These are phyloP conservation scores for Diarsia rubi DNA, from an alignment of 2,888 invertebrate genomes.

Conservation along the genomic window DNA sequence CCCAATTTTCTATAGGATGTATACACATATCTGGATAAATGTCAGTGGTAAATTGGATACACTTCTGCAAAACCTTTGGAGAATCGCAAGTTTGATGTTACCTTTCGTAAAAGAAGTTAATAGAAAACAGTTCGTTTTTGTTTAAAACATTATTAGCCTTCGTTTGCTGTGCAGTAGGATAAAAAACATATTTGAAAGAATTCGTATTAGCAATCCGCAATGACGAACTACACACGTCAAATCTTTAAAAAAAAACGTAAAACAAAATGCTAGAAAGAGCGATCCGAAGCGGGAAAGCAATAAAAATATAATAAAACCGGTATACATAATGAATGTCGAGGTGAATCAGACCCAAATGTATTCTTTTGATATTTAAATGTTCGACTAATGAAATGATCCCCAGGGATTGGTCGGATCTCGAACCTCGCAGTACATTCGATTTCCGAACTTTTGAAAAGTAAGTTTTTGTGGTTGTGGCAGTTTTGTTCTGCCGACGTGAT, in stretches of 20 bases:
- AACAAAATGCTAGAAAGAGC: constrained; percentile 46
- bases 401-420: constrained; percentile 60
- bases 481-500: constrained; percentile 50
- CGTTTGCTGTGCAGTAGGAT: background rate
- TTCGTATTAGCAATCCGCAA: background rate
- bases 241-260: constrained; percentile 25
- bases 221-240: constrained; percentile 21
- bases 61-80: background rate
- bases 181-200: background rate
- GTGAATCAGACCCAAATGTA: constrained; percentile 77
- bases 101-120: background rate
- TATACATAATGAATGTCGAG: constrained; percentile 71
- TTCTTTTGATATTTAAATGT: constrained; percentile 87
- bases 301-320: constrained; percentile 68
- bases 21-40: background rate
- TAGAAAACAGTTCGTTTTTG: background rate
- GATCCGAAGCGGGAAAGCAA: constrained; percentile 49
- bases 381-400: constrained; percentile 82
- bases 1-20: background rate
- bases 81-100: background rate
- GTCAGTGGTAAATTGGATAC: background rate
- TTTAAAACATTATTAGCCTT: background rate
- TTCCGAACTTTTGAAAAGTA: constrained; percentile 58
- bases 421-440: constrained; percentile 52
- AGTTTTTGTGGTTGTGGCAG: constrained; percentile 47